Base-by-base conservation (phyloP, 92 coral and sea anemone species). In the Actinernus sp. region DNA sequence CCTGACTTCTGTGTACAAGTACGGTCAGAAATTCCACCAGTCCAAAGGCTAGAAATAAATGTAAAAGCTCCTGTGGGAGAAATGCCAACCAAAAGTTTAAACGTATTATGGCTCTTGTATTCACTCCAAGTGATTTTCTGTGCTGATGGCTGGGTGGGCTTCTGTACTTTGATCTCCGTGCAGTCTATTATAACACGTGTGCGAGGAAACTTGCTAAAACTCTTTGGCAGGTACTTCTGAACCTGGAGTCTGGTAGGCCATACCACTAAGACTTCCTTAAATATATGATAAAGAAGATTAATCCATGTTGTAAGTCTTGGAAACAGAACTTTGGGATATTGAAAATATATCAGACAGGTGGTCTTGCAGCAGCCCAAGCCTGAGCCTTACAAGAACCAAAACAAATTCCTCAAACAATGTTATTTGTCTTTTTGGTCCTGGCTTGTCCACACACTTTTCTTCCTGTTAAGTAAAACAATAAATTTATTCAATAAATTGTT, bases 1-100 rank as follows among this genome's bases (percentile, higher is more conserved):
- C 89, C 89, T 61, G 81, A 36, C 46, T 68, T 76, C 44, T 64
- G 71, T 9, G 89, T 87, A 21, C 82, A 82, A 38, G 51, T 65
- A 18, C 82, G 51, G 69, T 87, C 89, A 70, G 84, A 65, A 33
- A 76, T 26, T 41, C 31, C 47, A 9, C 93, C 93, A 51, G 71
- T 63, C 68, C 71, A 87, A 49, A 87, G 76, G 30, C 76, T 54
- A 9, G 85, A 87, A 38, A 87, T n/a, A 44, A 87, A 87, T 37
- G 60, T 82, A 49, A 87, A 81, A 22, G 58, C 61, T n/a, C 89
- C 85, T 19, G 77, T 47, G 22, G 93, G 89, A 22, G 77, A 48
- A 9, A 87, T 87, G 25, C 92, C 84, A 22, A 86, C 88, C 2
- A 86, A 61, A 10, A 78, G 49, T 49, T 80, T 86, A 1, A 86